phyloP scores from a whole-genome alignment of 2,888 invertebrate species.

The Leptopilina myrica region DNA sequence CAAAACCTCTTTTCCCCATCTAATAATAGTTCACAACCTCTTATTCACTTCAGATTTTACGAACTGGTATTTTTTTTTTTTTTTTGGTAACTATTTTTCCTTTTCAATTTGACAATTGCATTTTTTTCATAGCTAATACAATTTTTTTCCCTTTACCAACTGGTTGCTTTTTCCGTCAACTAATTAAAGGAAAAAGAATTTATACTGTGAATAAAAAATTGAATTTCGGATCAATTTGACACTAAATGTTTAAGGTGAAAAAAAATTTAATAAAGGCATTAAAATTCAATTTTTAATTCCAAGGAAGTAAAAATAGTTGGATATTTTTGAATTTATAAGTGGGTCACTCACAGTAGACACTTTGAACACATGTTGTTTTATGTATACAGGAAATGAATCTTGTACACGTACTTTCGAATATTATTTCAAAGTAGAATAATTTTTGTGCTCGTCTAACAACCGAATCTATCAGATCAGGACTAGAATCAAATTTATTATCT shows the following conservation, averaged over 20 bases:
- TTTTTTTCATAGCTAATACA: no score
- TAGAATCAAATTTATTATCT: no score
- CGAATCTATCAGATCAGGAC: no score
- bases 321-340: not conserved
- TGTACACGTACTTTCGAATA: not conserved
- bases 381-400: conserved; percentile 1
- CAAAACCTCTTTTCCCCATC: not conserved
- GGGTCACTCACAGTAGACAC: not conserved
- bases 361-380: not conserved
- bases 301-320: not conserved
- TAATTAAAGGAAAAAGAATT: no score
- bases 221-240: no score
- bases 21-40: not conserved
- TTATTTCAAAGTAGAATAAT: not conserved
- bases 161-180: no score
- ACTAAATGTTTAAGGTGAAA: not conserved
- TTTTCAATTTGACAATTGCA: no score
- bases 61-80: no score
- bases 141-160: no score
- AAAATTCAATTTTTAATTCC: not conserved
- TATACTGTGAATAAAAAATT: no score
- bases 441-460: no score
- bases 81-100: no score
- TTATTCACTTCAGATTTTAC: conserved; percentile 8
- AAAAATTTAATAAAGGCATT: not conserved